A percentile compares a stretch with the other conserved stretches of the same genome.
phyloP scores from a whole-genome alignment of 2,113 vertebrate genomes.

The Anoura caudifer region DNA sequence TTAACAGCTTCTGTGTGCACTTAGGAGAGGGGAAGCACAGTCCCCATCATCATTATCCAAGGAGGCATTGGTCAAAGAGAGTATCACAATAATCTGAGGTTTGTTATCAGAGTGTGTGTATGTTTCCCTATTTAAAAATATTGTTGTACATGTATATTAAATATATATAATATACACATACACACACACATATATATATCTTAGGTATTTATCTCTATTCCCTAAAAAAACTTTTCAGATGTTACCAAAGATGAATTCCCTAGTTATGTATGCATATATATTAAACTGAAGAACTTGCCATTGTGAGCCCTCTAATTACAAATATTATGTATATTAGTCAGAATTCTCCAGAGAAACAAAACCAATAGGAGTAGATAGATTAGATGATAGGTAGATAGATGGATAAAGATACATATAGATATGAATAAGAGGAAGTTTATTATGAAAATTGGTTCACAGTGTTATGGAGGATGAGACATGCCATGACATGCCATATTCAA shows the following conservation, averaged over 20 bases:
- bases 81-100: background rate
- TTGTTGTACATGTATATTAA: background rate
- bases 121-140: background rate
- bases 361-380: background rate
- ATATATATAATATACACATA: too few species aligned
- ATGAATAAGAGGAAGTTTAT: background rate
- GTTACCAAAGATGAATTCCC: background rate
- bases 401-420: background rate
- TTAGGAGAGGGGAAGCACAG: background rate
- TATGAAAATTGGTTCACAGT: background rate
- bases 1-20: background rate
- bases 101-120: background rate
- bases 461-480: background rate
- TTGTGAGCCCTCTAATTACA: background rate
- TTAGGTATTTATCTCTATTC: background rate
- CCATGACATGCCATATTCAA: background rate
- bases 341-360: background rate
- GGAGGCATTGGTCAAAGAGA: background rate
- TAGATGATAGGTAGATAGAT: background rate
- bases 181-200: background rate
- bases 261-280: background rate
- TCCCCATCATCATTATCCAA: background rate
- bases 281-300: background rate
- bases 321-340: background rate
- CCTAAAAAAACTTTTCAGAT: background rate